Evolutionary conservation across 2,113 vertebrate genomes (phyloP), one percentile per base, ranked within the genome.

Genomic region (Stegostoma tigrinum): DNA sequence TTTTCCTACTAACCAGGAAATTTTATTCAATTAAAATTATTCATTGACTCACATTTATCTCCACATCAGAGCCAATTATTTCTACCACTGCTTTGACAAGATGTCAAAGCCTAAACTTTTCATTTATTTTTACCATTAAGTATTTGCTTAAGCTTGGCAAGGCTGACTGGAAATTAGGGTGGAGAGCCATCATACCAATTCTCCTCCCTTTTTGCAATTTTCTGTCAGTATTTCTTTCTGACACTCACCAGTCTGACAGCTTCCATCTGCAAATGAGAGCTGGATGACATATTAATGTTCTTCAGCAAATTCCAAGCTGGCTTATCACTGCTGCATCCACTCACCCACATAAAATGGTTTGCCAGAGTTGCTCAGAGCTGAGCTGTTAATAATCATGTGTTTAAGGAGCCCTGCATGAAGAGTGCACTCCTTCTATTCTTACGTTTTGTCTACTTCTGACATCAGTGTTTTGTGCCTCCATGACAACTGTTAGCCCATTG

Each of bases 211-310:
- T 66, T 27, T 24, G 10, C 14, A n/a, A 61, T 89, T 89, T 89
- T 27, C 85, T 52, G 38, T 27, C 85, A 55, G 48, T 15, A 30
- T 52, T 55, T 90, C 48, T 34, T 90, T 34, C 87, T 64, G 87
- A 34, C 12, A 55, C 52, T n/a, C 27, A 17, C 24, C 27, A 61
- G 48, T 90, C 24, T 90, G 48, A 61, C 52, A 55, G 52, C 14
- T 90, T 90, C 30, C 52, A 61, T 90, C 87, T 61, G 52, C 21
- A 55, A 90, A 61, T 90, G 52, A 90, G 87, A 27, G 5, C 52
- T 90, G 52, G n/a, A 90, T 90, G 48, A 34, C 87, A 90, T 61
- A 90, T 55, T 61, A 34, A 90, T 61, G 48, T 61, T 90, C 87
- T 90, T 61, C 87, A 90, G 87, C 48, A 90, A 90, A 17, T 61